Evolutionary conservation across 2,797 vertebrate species (phyloP).

Genomic region (Danio jaintianensis): DNA sequence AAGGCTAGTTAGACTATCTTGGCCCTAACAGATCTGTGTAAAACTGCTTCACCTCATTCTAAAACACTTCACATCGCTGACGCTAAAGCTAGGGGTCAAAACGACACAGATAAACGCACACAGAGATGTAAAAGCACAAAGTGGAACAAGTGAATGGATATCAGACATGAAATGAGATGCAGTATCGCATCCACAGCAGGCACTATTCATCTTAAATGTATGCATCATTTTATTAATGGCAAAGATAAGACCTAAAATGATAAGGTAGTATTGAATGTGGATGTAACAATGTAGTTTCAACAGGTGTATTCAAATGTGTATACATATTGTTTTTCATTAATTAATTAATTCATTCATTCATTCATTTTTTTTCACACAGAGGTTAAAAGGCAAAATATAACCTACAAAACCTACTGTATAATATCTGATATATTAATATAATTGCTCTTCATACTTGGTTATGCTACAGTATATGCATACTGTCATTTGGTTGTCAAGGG

Average conservation of each 20-base stretch:
- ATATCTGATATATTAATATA: too few relatives aligned
- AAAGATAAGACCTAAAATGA: not conserved
- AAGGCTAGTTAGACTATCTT: slow-evolving; percentile 83
- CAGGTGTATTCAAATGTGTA: not conserved
- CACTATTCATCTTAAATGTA: not conserved
- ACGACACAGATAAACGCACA: not conserved
- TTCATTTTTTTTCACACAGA: too few relatives aligned
- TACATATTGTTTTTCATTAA: not conserved
- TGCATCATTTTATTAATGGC: too few relatives aligned
- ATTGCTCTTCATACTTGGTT: too few relatives aligned
- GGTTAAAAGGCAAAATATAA: too few relatives aligned
- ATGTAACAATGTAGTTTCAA: not conserved
- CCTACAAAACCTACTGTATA: too few relatives aligned
- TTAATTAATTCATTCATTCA: not conserved
- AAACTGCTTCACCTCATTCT: slow-evolving; percentile 75
- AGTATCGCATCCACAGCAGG: not conserved
- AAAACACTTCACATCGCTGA: slow-evolving; percentile 34
- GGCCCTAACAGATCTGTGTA: slow-evolving; percentile 53
- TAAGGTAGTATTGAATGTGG: not conserved
- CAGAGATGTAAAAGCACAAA: not conserved
- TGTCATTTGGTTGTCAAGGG: too few relatives aligned
- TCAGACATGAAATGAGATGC: not conserved
- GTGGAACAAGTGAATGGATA: not conserved
- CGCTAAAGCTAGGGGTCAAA: slow-evolving; percentile 27
- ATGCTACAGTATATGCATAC: too few relatives aligned